A percentile compares a stretch with the other conserved stretches of the same genome.
Evolutionary conservation across 1,140 invertebrate genomes (phyloP).

Genomic region (Tenebrio molitor): DNA sequence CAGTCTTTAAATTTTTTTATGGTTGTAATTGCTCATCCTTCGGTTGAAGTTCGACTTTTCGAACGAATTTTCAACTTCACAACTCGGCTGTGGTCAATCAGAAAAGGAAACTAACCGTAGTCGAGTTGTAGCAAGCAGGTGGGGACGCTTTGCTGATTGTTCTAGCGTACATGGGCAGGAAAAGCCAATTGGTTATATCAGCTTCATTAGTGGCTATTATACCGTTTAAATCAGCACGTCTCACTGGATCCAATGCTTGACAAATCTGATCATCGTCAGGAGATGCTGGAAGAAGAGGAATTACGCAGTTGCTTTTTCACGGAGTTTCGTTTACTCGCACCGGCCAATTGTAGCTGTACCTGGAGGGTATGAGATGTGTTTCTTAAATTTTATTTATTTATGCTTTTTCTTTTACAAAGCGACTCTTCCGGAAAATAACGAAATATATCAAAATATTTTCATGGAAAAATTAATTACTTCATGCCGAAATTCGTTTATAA

Average conservation of each 20-base stretch:
- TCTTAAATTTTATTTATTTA: not conserved
- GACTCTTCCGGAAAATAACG: too few relatives aligned
- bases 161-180: slow-evolving; percentile 48
- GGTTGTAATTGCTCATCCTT: too few relatives aligned
- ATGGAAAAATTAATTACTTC: too few relatives aligned
- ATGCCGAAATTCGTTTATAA: too few relatives aligned
- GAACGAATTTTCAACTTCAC: not conserved
- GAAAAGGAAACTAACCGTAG: slow-evolving; percentile 12
- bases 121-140: slow-evolving; percentile 37
- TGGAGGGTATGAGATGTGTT: not conserved
- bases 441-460: too few relatives aligned
- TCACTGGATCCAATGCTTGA: slow-evolving; percentile 22
- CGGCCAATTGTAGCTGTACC: not conserved
- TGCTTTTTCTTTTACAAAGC: too few relatives aligned
- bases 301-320: slow-evolving; percentile 14
- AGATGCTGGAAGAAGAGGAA: slow-evolving; percentile 17
- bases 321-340: not conserved
- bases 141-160: slow-evolving; percentile 40
- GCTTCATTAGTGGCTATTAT: slow-evolving; percentile 55
- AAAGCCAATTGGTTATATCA: slow-evolving; percentile 58
- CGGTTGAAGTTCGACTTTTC: too few relatives aligned
- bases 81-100: not conserved
- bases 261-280: slow-evolving; percentile 20
- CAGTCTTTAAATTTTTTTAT: too few relatives aligned
- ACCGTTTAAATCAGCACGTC: slow-evolving; percentile 52